phyloP scores from a whole-genome alignment of 2,113 vertebrate species.

The Toxotes jaculatrix region DNA sequence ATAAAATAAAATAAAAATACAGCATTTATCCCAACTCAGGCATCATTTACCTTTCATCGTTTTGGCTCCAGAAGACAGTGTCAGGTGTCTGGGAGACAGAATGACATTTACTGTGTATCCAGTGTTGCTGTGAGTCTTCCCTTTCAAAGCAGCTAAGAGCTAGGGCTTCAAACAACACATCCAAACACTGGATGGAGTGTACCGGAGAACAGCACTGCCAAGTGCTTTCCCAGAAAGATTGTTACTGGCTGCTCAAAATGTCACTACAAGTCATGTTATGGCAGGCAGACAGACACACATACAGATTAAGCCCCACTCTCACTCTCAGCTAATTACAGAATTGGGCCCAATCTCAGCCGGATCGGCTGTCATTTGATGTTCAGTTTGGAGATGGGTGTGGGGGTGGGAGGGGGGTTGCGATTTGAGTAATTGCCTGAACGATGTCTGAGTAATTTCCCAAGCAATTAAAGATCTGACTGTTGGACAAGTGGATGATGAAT shows the following conservation, averaged over 20 bases:
- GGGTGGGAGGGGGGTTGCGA: too few relatives aligned
- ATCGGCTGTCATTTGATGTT: neutral
- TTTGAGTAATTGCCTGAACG: neutral
- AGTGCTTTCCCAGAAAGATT: neutral
- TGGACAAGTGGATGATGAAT: neutral
- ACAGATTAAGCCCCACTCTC: neutral
- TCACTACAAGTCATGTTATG: neutral
- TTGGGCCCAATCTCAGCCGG: neutral
- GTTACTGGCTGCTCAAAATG: neutral
- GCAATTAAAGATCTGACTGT: neutral
- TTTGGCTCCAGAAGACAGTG: neutral
- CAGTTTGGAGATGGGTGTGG: neutral
- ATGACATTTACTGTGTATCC: neutral
- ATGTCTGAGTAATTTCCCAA: neutral
- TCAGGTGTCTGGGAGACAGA: conserved; percentile 7
- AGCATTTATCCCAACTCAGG: neutral
- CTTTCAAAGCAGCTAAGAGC: neutral
- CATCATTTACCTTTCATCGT: neutral
- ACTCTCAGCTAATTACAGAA: neutral
- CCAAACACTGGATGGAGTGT: neutral
- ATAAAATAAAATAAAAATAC: neutral
- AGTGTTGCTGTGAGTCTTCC: neutral
- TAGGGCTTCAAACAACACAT: neutral
- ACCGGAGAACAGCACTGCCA: neutral
- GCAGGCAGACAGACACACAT: neutral